Evolutionary conservation across 2,797 vertebrate species (phyloP).

Genomic region (Pampus argenteus): DNA sequence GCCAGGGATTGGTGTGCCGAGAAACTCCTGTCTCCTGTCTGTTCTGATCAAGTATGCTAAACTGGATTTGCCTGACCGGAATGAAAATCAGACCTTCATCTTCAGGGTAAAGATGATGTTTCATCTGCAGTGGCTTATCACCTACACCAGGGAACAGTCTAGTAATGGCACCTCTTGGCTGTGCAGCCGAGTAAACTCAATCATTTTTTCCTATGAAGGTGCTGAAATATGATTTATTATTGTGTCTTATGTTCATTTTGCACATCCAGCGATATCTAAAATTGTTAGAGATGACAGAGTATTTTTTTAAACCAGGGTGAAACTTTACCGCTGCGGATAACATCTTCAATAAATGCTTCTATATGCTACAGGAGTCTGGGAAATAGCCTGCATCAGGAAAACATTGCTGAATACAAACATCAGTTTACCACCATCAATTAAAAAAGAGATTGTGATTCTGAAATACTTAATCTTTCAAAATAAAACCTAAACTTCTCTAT

Average conservation of each 20-base stretch:
- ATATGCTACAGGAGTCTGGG: constrained; percentile 33
- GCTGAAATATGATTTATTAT: constrained; percentile 49
- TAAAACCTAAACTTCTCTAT: background rate
- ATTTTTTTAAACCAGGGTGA: constrained; percentile 11
- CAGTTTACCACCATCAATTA: constrained; percentile 27
- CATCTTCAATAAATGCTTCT: constrained; percentile 41
- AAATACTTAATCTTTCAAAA: constrained; percentile 14
- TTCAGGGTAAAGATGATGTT: constrained; percentile 27
- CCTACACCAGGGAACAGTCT: constrained; percentile 52
- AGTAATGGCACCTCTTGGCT: constrained; percentile 22
- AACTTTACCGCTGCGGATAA: constrained; percentile 15
- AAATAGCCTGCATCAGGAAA: constrained; percentile 28
- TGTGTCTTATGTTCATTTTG: constrained; percentile 38
- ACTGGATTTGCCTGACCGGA: constrained; percentile 46
- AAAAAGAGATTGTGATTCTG: background rate
- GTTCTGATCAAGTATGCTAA: constrained; percentile 53
- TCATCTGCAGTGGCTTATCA: constrained; percentile 48
- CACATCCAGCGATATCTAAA: constrained; percentile 32
- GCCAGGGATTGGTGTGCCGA: constrained; percentile 16
- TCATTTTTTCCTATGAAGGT: constrained; percentile 20
- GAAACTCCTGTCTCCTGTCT: constrained; percentile 55
- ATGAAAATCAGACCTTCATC: constrained; percentile 52
- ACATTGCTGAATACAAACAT: constrained; percentile 24
- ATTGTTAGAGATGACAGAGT: constrained; percentile 22
- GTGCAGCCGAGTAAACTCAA: constrained; percentile 15